These are phyloP conservation scores for Seriola dumerili DNA, from an alignment of 2,113 vertebrate species.

Conservation along the genomic window DNA sequence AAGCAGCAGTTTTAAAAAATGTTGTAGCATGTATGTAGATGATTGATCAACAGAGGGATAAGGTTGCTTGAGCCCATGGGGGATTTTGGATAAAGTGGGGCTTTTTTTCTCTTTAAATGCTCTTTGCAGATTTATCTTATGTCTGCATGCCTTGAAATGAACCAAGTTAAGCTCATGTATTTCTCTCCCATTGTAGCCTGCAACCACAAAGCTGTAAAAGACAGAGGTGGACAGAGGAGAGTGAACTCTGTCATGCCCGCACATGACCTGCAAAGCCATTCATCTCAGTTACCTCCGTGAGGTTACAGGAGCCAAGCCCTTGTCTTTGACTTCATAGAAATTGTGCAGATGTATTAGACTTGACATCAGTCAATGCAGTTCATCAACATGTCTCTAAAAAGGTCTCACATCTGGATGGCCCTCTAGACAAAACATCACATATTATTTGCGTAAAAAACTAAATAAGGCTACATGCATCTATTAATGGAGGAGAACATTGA, in stretches of 20 bases:
- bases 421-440: background rate
- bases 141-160: constrained; percentile 13
- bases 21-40: background rate
- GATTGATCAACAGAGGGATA: constrained; percentile 3
- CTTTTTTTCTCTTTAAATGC: background rate
- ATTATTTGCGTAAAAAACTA: background rate
- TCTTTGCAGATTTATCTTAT: background rate
- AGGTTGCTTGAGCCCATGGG: background rate
- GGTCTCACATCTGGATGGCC: background rate
- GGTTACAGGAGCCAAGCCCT: constrained; percentile 35
- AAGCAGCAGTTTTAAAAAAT: constrained; percentile 2
- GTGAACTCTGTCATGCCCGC: constrained; percentile 46
- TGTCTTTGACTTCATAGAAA: constrained; percentile 43
- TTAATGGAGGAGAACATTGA: background rate
- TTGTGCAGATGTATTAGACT: constrained; percentile 44
- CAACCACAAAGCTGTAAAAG: constrained; percentile 60
- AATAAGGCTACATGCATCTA: background rate
- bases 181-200: constrained; percentile 29
- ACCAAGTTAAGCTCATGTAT: constrained; percentile 10
- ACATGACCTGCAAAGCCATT: constrained; percentile 68
- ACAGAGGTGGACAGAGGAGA: constrained; percentile 37
- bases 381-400: constrained; percentile 18
- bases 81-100: background rate
- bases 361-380: constrained; percentile 22
- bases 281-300: constrained; percentile 55